Base-by-base conservation (phyloP, 2,888 invertebrate species). In the Coenonympha glycerion region DNA sequence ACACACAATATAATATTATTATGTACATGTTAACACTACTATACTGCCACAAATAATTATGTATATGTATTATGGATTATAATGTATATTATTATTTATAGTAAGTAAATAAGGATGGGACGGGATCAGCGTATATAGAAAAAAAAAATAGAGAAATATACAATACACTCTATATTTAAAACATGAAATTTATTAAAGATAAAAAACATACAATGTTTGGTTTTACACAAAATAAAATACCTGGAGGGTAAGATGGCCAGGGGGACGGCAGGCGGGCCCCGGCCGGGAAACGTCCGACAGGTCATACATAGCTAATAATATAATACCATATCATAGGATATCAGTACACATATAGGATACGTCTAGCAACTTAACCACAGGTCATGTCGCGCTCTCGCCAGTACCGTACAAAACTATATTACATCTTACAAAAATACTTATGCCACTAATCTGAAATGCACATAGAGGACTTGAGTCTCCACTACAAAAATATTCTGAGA, bases 391-490 rank as follows among this genome's bases (percentile, higher is more conserved):
- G 73, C 83, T 85, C 84, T 76, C 75, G 81, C 82, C 74, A 77
- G 74, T 83, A 82, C 75, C 22, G 24, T 39, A 39, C 5, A 84
- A 81, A 85, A 83, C 81, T 83, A 86, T 78, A 74, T 82, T 79
- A 78, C 83, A 82, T 81, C 87, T 87, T 87, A 87, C 79, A 87
- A 87, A 87, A 87, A 86, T 86, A 86, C 87, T 87, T 87, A 86
- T 80, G 78, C 73, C 74, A 78, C 83, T 86, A 86, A 79, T 86
- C 77, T 83, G 78, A 86, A 87, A 86, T 86, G 86, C 87, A 87
- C 79, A 82, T 80, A 80, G 79, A 85, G 81, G 84, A 80, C 79
- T 76, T 79, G 73, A 78, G 79, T 81, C 82, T 82, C 79, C 69
- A 80, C 86, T 87, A 87, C 79, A 87, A 87, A 87, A 87, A 86